These are phyloP conservation scores for Tetranychus piercei DNA, from an alignment of 2,888 invertebrate species.

Conservation along the genomic window DNA sequence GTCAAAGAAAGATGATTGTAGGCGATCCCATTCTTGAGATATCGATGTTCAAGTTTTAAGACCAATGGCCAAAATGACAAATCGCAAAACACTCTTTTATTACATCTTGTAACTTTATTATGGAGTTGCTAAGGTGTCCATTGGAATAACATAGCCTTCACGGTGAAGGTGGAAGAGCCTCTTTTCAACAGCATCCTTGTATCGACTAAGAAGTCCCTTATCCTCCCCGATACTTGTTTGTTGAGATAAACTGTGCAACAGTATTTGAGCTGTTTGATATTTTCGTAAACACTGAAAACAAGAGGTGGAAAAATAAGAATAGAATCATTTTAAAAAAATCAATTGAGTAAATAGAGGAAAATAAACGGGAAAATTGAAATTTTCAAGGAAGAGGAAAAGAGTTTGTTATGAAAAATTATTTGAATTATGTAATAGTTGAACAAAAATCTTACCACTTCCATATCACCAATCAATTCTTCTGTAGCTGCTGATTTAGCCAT, in stretches of 20 bases:
- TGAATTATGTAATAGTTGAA: background rate
- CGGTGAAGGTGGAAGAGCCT: conserved; percentile 59
- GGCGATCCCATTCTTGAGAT: too few species aligned
- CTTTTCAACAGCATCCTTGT: conserved; percentile 90
- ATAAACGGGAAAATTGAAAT: background rate
- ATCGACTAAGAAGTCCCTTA: conserved; percentile 67
- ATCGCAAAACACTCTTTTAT: too few species aligned
- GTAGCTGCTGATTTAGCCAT: conserved; percentile 95
- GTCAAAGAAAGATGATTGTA: too few species aligned
- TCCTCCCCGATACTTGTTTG: conserved; percentile 77
- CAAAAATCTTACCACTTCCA: conserved; percentile 44
- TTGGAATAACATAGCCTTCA: conserved; percentile 20
- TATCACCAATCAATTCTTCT: conserved; percentile 87
- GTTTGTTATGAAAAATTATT: background rate
- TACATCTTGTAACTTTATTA: background rate
- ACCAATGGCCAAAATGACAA: too few species aligned
- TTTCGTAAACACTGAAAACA: conserved; percentile 34
- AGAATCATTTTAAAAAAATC: background rate
- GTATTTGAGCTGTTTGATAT: conserved; percentile 91
- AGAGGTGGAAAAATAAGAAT: background rate
- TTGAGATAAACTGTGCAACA: conserved; percentile 87
- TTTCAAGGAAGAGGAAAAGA: background rate
- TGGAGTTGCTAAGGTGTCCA: conserved; percentile 5
- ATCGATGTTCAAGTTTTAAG: too few species aligned
- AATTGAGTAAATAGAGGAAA: too few species aligned